Evolutionary conservation across 2,797 vertebrate genomes (phyloP).

Genomic region (Diglossa cyanea): DNA sequence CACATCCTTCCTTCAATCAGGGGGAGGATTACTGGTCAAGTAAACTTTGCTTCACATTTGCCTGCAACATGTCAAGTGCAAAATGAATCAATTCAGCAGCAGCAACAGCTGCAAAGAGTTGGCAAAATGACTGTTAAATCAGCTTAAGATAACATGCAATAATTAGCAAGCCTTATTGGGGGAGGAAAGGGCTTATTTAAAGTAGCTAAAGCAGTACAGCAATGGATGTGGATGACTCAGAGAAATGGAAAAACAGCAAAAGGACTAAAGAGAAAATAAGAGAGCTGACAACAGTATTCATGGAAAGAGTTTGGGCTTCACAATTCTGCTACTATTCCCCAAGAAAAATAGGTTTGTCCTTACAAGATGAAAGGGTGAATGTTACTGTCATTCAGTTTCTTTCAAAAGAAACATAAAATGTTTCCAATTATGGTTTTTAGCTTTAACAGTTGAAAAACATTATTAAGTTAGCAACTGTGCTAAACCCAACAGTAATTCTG

Average conservation of each 20-base stretch:
- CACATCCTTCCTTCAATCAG: background rate
- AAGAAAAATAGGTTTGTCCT: background rate
- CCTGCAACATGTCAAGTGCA: background rate
- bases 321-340: background rate
- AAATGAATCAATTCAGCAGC: slow-evolving; percentile 22
- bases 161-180: slow-evolving; percentile 10
- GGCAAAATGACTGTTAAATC: background rate
- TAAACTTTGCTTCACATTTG: slow-evolving; percentile 31
- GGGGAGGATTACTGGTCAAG: background rate
- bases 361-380: background rate
- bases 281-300: background rate
- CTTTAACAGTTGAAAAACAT: background rate
- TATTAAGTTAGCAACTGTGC: background rate
- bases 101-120: background rate
- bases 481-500: slow-evolving; percentile 9
- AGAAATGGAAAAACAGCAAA: background rate
- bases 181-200: slow-evolving; percentile 12
- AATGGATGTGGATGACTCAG: background rate
- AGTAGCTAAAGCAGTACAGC: background rate
- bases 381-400: background rate
- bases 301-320: background rate
- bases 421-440: background rate
- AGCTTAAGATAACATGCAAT: slow-evolving; percentile 23
- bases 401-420: background rate
- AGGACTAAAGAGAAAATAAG: background rate